Percentiles rank a stretch among this genome's conserved stretches.
phyloP scores from a whole-genome alignment of 2,888 invertebrate species.

The Machimus rusticus region DNA sequence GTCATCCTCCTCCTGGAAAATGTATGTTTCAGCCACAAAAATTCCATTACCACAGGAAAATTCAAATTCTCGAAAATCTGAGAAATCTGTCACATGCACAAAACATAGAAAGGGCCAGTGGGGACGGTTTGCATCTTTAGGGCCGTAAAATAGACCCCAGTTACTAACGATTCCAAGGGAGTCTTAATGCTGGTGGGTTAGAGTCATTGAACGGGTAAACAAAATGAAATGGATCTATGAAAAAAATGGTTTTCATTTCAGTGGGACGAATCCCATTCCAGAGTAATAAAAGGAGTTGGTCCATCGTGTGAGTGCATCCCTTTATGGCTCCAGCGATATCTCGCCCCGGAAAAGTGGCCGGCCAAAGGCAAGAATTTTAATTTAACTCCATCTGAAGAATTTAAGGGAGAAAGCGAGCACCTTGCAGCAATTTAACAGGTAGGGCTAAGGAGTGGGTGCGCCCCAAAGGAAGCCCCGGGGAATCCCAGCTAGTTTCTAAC shows the following conservation, averaged over 20 bases:
- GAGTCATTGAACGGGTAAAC: not conserved
- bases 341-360: not conserved
- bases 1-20: not conserved
- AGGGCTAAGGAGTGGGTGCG: not conserved
- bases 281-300: not conserved
- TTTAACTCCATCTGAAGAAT: conserved; percentile 10
- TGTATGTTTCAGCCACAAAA: not conserved
- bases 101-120: not conserved
- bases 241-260: conserved; percentile 2
- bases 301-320: not conserved
- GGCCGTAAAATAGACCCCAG: not conserved
- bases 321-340: not conserved
- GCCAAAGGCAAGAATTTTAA: conserved; percentile 28
- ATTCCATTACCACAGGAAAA: not conserved
- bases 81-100: conserved; percentile 10
- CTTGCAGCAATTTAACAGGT: not conserved
- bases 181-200: not conserved
- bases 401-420: not conserved
- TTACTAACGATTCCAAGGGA: not conserved
- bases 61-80: conserved; percentile 1
- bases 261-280: not conserved
- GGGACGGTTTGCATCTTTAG: not conserved
- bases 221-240: not conserved
- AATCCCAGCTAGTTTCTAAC: not conserved
- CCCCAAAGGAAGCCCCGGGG: not conserved